These are phyloP conservation scores for Nibea coibor DNA, from an alignment of 2,113 vertebrate genomes.

Conservation along the genomic window DNA sequence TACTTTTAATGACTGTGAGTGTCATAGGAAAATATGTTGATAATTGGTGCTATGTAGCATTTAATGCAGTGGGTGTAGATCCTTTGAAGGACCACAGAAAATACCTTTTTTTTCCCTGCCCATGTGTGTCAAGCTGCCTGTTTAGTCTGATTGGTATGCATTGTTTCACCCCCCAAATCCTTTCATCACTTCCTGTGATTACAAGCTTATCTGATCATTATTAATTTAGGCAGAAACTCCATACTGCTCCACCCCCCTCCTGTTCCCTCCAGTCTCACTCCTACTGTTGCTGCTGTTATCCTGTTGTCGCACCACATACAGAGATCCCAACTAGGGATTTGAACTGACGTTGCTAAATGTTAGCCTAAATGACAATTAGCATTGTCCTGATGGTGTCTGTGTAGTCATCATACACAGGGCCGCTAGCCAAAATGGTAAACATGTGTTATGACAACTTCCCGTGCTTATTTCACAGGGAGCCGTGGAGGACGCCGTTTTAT, in stretches of 20 bases:
- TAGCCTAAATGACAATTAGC: conserved; percentile 69
- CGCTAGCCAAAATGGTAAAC: conserved; percentile 63
- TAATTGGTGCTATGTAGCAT: background rate
- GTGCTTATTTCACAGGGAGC: conserved; percentile 52
- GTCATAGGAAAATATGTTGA: background rate
- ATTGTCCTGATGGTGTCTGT: conserved; percentile 23
- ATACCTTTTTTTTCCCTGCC: background rate
- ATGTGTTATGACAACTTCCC: conserved; percentile 71
- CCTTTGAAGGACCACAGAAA: background rate
- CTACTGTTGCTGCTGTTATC: background rate
- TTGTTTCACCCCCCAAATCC: conserved; percentile 28
- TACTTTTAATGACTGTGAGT: background rate
- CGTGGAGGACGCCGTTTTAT: conserved; percentile 42
- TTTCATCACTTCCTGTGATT: conserved; percentile 36
- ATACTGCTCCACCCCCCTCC: background rate
- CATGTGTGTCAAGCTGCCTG: background rate
- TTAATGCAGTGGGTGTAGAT: background rate
- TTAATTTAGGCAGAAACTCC: conserved; percentile 38
- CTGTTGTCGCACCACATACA: conserved; percentile 9
- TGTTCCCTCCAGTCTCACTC: conserved; percentile 5
- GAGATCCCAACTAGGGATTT: conserved; percentile 36
- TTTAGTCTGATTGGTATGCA: conserved; percentile 19
- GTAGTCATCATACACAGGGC: conserved; percentile 23
- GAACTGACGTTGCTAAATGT: conserved; percentile 46
- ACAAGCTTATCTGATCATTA: conserved; percentile 43